Evolutionary conservation across 2,888 invertebrate genomes (phyloP).

Genomic region (Polymixis flavicincta): DNA sequence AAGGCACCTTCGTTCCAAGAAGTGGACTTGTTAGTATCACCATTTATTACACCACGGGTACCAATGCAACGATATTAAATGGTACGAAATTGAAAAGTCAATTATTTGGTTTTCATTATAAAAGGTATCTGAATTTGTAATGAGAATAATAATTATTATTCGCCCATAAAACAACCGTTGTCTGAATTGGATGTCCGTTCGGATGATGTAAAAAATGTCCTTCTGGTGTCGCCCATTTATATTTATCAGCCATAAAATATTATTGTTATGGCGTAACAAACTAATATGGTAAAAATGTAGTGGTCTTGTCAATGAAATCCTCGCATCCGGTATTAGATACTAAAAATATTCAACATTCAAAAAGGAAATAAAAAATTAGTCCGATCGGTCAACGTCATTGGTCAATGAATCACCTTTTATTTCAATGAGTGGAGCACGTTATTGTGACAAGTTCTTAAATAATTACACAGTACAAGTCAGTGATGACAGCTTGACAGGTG

Average conservation of each 20-base stretch:
- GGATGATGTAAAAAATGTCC: conserved; percentile 43
- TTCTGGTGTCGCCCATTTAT: conserved; percentile 43
- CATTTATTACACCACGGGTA: conserved; percentile 87
- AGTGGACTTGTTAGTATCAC: conserved; percentile 85
- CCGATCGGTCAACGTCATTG: conserved; percentile 51
- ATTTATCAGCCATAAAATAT: conserved; percentile 61
- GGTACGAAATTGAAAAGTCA: conserved; percentile 76
- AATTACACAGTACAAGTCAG: conserved; percentile 47
- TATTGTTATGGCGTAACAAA: conserved; percentile 50
- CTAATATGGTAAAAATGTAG: conserved; percentile 50
- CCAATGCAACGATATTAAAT: conserved; percentile 71
- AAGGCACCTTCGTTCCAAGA: conserved; percentile 83
- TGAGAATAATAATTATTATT: conserved; percentile 60
- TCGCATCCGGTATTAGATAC: conserved; percentile 55
- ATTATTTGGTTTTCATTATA: conserved; percentile 71
- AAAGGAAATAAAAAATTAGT: conserved; percentile 55
- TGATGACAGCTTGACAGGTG: conserved; percentile 64
- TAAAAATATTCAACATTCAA: conserved; percentile 48
- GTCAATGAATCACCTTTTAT: conserved; percentile 61
- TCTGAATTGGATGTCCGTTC: conserved; percentile 46
- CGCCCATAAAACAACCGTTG: conserved; percentile 57
- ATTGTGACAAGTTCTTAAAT: conserved; percentile 54
- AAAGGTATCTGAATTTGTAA: conserved; percentile 57
- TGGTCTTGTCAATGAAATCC: conserved; percentile 40
- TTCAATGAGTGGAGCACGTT: conserved; percentile 42